These are phyloP conservation scores for Geococcyx californianus DNA, from an alignment of 2,113 vertebrate genomes.

Conservation along the genomic window DNA sequence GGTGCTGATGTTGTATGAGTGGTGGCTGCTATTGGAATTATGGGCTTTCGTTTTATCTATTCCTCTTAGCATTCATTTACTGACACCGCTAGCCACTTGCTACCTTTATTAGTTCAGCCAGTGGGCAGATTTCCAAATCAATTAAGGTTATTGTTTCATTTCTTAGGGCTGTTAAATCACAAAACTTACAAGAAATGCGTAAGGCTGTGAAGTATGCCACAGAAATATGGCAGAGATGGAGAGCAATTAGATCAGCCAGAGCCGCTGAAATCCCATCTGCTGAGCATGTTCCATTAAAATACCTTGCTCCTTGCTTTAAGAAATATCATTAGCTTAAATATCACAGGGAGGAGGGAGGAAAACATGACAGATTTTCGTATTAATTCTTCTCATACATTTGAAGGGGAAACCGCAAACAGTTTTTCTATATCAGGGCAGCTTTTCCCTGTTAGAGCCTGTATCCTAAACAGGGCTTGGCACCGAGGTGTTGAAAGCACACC, in stretches of 20 bases:
- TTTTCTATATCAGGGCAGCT: not conserved
- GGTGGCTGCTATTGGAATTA: not conserved
- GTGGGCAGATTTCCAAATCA: slow-evolving; percentile 39
- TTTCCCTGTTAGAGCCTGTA: not conserved
- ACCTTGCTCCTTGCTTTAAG: not conserved
- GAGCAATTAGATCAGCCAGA: not conserved
- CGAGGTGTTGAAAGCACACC: not conserved
- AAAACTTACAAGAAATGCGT: not conserved
- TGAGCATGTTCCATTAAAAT: not conserved
- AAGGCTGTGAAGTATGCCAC: not conserved
- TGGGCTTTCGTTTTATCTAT: not conserved
- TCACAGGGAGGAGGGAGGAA: not conserved
- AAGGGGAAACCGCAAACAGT: not conserved
- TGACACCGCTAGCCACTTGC: not conserved
- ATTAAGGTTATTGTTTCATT: slow-evolving; percentile 46
- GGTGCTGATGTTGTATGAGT: not conserved
- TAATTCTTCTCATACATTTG: not conserved
- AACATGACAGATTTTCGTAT: not conserved
- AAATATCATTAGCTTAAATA: not conserved
- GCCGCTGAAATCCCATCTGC: slow-evolving; percentile 11
- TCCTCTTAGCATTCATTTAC: not conserved
- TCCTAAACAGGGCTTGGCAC: not conserved
- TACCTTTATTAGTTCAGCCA: not conserved
- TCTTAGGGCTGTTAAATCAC: not conserved
- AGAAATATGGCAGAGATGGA: not conserved